Conservation (phyloP, 1,140 invertebrate species). For the Plutomurus gul region DNA sequence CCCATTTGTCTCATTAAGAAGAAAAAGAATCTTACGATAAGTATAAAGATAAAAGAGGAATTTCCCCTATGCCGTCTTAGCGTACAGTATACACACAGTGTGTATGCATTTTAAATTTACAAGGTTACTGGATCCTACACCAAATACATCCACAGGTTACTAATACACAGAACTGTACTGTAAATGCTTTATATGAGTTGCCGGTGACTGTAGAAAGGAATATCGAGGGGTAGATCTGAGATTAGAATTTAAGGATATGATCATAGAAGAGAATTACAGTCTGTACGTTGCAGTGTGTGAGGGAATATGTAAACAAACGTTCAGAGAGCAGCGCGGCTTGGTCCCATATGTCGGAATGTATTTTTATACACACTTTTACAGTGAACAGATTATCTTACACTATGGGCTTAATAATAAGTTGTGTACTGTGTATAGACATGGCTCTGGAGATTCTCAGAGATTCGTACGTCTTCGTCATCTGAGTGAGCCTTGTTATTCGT, state of each 20-base stretch:
- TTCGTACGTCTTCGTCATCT: too few relatives aligned
- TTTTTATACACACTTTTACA: neutral
- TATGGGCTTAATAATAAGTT: too few relatives aligned
- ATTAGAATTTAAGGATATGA: too few relatives aligned
- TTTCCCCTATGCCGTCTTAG: neutral
- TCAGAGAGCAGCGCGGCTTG: neutral
- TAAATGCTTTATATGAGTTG: too few relatives aligned
- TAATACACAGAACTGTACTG: too few relatives aligned
- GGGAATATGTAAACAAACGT: neutral
- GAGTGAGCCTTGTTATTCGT: too few relatives aligned
- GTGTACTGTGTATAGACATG: too few relatives aligned
- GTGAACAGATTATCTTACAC: too few relatives aligned
- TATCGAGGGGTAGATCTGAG: too few relatives aligned
- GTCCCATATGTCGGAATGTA: neutral
- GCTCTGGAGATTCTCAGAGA: too few relatives aligned
- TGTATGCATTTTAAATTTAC: neutral
- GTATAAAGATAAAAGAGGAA: constrained; percentile 11
- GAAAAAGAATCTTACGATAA: constrained; percentile 4
- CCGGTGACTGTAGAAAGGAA: too few relatives aligned
- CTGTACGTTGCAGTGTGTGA: neutral
- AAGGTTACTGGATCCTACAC: neutral
- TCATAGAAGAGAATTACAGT: neutral
- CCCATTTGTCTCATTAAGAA: constrained; percentile 19
- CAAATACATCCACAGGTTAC: too few relatives aligned
- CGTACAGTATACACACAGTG: neutral